Percentiles rank a stretch among this genome's conserved stretches.
phyloP scores from a whole-genome alignment of 92 coral and sea anemone species.

The Bergia puertoricense region DNA sequence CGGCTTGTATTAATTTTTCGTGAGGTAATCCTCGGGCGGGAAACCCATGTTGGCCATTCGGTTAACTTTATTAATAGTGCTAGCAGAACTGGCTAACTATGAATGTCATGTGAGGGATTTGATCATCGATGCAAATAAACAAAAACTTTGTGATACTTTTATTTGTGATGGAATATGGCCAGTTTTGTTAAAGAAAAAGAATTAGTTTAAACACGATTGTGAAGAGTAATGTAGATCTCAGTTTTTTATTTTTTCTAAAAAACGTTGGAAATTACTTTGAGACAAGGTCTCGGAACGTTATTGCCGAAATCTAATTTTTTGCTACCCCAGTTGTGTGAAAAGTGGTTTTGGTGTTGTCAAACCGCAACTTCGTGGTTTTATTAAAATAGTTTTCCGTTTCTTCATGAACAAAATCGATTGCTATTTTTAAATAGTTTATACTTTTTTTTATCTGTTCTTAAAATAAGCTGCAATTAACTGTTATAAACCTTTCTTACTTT shows the following conservation, averaged over 20 bases:
- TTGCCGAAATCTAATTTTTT: too few species aligned
- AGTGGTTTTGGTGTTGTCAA: background rate
- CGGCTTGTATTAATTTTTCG: background rate
- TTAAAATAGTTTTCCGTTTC: background rate
- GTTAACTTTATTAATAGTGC: too few species aligned
- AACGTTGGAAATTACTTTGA: too few species aligned
- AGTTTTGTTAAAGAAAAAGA: background rate
- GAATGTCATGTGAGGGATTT: slow-evolving; percentile 13
- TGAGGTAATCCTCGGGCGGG: background rate
- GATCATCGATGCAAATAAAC: slow-evolving; percentile 1
- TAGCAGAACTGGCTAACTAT: background rate
- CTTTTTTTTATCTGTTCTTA: too few species aligned
- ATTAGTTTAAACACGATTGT: background rate
- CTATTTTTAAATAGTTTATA: too few species aligned
- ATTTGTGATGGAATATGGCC: background rate
- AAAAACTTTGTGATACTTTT: background rate
- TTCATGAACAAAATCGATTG: background rate
- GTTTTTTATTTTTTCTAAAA: background rate
- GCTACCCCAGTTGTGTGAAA: background rate
- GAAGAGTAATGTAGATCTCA: background rate
- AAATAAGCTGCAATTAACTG: too few species aligned
- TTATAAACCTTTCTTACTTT: too few species aligned
- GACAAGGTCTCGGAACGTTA: too few species aligned
- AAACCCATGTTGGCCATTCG: background rate
- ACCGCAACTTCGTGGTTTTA: background rate